Evolutionary conservation across 2,888 invertebrate genomes (phyloP).

Genomic region (Andrena hattorfiana): DNA sequence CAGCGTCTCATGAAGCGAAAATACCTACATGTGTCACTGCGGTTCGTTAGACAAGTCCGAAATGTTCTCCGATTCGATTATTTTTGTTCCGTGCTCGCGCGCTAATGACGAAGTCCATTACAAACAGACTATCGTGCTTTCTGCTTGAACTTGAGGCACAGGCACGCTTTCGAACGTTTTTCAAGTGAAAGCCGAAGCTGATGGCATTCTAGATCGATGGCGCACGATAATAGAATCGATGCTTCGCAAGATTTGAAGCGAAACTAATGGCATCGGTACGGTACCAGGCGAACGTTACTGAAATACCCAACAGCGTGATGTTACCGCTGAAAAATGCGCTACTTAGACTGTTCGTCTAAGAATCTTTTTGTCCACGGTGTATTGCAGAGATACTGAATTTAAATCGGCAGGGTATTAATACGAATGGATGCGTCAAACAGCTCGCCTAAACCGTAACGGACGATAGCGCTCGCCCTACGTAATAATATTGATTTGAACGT

Average conservation of each 20-base stretch:
- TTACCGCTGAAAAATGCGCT: not conserved
- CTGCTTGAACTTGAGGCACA: not conserved
- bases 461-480: not conserved
- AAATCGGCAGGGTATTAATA: not conserved
- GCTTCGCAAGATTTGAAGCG: conserved; percentile 5
- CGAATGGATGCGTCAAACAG: not conserved
- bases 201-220: conserved; percentile 11
- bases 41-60: not conserved
- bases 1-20: too few relatives aligned
- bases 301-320: not conserved
- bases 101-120: not conserved
- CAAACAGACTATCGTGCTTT: not conserved
- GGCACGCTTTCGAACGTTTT: conserved; percentile 19
- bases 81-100: not conserved
- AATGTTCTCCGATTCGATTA: not conserved
- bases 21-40: conserved; percentile 2
- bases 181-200: conserved; percentile 15
- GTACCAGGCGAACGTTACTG: not conserved
- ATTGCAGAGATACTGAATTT: not conserved
- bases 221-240: conserved; percentile 17
- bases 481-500: conserved; percentile 2
- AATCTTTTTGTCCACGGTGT: not conserved
- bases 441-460: not conserved
- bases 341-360: not conserved
- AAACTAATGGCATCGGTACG: conserved; percentile 12